Evolutionary conservation across 2,888 invertebrate species (phyloP), one percentile per base, ranked within the genome.

Genomic region (Phortica okadai): DNA sequence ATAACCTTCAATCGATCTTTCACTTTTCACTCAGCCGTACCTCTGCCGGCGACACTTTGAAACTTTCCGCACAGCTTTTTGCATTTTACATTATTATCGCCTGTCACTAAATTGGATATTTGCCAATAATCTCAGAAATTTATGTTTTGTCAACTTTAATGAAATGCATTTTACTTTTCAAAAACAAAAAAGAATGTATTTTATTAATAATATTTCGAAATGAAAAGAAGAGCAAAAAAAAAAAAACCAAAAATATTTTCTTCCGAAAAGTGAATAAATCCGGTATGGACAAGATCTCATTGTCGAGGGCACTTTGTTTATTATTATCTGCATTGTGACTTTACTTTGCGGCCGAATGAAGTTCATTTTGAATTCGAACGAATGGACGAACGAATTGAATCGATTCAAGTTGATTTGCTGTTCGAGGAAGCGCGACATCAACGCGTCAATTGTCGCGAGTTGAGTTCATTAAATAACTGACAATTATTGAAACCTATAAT

Each of bases 401-500:
- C 10, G 10, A 33, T 33, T 66, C n/a, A 16, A 33, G 62, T 58
- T 66, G 42, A 66, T 66, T 79, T 74, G 16, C 21, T 62, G 56
- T 62, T 62, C 62, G 83, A 83, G 83, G 83, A 82, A 84, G 80
- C 82, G 77, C 80, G 74, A 70, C 76, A 67, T 64, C 54, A 50
- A 50, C 3, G 50, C 50, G 8, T 50, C 50, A 50, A 50, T 50
- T 50, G 50, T 50, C 50, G 8, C 21, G 62, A 50, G 50, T 72
- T 72, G 16, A 50, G 41, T 72, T 72, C 70, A 72, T 72, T 54
- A 69, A 75, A 80, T 78, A 82, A 77, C 79, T 82, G 83, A 79
- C 82, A 82, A 82, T 84, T 82, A 85, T 86, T 86, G 85, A 64
- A 78, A 83, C 82, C 82, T 78, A 85, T 83, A 83, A 85, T 85